phyloP scores from a whole-genome alignment of 2,113 vertebrate genomes.

The Phainopepla nitens region DNA sequence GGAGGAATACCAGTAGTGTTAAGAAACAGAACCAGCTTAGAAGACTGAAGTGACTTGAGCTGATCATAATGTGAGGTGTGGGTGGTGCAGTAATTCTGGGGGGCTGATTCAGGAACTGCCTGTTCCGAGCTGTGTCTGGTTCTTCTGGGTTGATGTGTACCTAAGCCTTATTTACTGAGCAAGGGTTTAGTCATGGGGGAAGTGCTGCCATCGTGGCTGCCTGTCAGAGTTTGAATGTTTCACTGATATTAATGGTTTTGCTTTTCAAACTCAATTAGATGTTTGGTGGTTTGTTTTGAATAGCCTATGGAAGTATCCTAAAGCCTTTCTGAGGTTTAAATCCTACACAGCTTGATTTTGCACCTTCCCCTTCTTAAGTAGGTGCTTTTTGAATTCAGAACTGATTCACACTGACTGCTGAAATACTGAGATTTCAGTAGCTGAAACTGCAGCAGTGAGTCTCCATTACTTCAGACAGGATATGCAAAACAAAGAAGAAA shows the following conservation, averaged over 20 bases:
- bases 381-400: background rate
- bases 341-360: background rate
- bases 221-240: background rate
- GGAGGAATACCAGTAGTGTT: background rate
- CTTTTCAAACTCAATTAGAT: background rate
- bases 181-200: background rate
- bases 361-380: background rate
- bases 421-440: background rate
- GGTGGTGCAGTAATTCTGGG: background rate
- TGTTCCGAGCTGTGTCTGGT: background rate
- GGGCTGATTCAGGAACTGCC: background rate
- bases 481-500: background rate
- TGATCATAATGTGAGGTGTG: background rate
- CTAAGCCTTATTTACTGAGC: background rate
- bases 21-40: background rate
- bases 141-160: background rate
- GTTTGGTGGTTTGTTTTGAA: background rate
- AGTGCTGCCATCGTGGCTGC: accelerated
- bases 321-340: background rate
- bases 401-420: background rate
- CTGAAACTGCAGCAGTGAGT: background rate
- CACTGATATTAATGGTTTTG: background rate
- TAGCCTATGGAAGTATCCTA: background rate
- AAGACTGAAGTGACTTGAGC: background rate
- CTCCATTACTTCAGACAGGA: background rate